A percentile compares a stretch with the other conserved stretches of the same genome.
These are phyloP conservation scores for Boloria euphrosyne DNA, from an alignment of 2,888 invertebrate species.

Conservation along the genomic window DNA sequence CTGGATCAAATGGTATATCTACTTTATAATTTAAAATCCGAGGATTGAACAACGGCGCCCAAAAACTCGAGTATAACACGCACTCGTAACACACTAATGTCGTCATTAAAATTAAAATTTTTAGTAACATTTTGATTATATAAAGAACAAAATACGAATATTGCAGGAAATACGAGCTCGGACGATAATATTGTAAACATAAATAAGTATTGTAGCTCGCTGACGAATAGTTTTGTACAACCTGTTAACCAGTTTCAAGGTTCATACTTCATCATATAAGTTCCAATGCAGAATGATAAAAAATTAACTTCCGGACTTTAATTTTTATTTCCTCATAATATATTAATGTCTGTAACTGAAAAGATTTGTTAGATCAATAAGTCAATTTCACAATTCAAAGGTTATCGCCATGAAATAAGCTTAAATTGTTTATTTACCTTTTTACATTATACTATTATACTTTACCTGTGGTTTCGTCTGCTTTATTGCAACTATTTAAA, in stretches of 20 bases:
- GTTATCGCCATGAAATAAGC: no score
- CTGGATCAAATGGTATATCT: conserved; percentile 58
- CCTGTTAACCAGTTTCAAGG: conserved; percentile 50
- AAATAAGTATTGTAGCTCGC: conserved; percentile 39
- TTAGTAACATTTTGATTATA: conserved; percentile 38
- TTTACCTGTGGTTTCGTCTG: no score
- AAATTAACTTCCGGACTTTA: not conserved
- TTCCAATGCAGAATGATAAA: conserved; percentile 30
- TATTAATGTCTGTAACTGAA: not conserved
- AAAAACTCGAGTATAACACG: conserved; percentile 67
- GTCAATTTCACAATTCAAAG: no score
- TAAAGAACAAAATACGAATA: conserved; percentile 36
- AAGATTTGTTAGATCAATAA: no score
- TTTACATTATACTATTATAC: no score
- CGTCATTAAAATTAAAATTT: conserved; percentile 45
- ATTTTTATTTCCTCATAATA: not conserved
- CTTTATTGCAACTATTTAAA: no score
- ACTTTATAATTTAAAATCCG: conserved; percentile 64
- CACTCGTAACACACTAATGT: conserved; percentile 46
- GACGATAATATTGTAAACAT: conserved; percentile 35
- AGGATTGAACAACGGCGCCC: conserved; percentile 66
- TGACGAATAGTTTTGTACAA: conserved; percentile 47
- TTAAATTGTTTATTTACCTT: no score
- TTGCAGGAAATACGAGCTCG: conserved; percentile 34
- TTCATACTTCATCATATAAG: conserved; percentile 33